A percentile compares a stretch with the other conserved stretches of the same genome.
Conservation (phyloP, 2,113 vertebrate species). For the Indicator indicator region DNA sequence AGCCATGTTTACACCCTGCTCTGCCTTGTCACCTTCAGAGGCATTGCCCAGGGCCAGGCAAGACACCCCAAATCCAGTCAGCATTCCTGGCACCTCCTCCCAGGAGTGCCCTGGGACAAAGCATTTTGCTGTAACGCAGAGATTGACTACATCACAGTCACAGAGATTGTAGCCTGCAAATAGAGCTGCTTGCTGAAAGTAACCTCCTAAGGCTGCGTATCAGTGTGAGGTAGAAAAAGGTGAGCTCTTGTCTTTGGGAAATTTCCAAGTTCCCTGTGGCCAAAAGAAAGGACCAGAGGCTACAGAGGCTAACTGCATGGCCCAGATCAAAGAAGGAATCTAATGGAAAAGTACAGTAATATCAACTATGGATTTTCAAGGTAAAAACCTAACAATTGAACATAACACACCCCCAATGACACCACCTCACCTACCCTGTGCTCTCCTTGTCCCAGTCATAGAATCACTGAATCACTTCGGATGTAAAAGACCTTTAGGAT, state of each 20-base stretch:
- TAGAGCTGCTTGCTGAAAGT: not conserved
- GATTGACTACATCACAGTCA: not conserved
- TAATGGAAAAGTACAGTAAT: not conserved
- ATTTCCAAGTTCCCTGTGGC: not conserved
- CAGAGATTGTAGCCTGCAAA: not conserved
- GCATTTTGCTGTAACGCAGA: not conserved
- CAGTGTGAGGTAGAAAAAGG: not conserved
- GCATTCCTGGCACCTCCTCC: not conserved
- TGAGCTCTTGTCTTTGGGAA: not conserved
- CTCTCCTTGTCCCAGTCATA: not conserved
- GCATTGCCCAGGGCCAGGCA: not conserved
- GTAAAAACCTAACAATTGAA: not conserved
- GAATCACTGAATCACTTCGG: too few relatives aligned
- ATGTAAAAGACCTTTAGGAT: too few relatives aligned
- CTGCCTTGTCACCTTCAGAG: not conserved
- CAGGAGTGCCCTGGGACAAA: fast-evolving
- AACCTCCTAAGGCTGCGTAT: not conserved
- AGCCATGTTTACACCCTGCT: not conserved
- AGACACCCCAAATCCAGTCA: not conserved
- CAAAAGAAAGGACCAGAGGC: fast-evolving
- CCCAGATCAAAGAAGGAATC: not conserved
- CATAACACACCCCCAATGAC: fast-evolving
- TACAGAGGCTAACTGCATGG: not conserved
- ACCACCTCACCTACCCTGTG: not conserved
- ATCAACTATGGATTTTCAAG: not conserved